Percentiles rank a stretch among this genome's conserved stretches.
Conservation (phyloP, 92 coral and sea anemone genomes). For the Paragorgia papillata region DNA sequence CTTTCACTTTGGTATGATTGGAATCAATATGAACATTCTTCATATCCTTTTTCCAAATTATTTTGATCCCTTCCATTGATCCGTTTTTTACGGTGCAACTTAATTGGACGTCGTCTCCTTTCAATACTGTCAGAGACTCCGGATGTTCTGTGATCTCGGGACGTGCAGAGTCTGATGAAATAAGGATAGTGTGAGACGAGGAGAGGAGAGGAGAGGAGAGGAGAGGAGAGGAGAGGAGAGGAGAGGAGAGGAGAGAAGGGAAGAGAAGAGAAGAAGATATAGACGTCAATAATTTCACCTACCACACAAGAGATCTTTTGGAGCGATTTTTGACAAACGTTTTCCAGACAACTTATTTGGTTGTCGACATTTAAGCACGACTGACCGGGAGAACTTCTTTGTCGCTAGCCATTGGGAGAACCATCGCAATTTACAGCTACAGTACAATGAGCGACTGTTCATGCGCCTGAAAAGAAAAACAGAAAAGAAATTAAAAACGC, state of each 20-base stretch:
- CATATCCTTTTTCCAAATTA: constrained; percentile 35
- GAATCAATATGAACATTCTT: neutral
- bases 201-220: too few relatives aligned
- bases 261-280: too few relatives aligned
- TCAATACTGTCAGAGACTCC: constrained; percentile 10
- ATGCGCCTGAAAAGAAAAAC: constrained; percentile 19
- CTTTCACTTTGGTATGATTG: constrained; percentile 8
- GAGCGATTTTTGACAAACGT: neutral
- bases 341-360: constrained; percentile 12
- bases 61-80: constrained; percentile 8
- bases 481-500: too few relatives aligned
- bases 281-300: neutral
- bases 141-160: constrained; percentile 23
- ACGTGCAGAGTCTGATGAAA: constrained; percentile 15
- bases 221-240: too few relatives aligned
- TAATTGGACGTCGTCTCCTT: constrained; percentile 12
- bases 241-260: too few relatives aligned
- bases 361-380: constrained; percentile 3
- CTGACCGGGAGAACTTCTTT: constrained; percentile 12
- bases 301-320: constrained; percentile 41
- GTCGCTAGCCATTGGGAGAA: constrained; percentile 16
- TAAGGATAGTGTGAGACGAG: too few relatives aligned
- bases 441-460: constrained; percentile 17
- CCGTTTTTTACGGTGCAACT: constrained; percentile 44
- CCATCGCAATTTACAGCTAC: constrained; percentile 34